A percentile compares a stretch with the other conserved stretches of the same genome.
phyloP scores from a whole-genome alignment of 2,113 vertebrate genomes.

The Misgurnus mizolepis region DNA sequence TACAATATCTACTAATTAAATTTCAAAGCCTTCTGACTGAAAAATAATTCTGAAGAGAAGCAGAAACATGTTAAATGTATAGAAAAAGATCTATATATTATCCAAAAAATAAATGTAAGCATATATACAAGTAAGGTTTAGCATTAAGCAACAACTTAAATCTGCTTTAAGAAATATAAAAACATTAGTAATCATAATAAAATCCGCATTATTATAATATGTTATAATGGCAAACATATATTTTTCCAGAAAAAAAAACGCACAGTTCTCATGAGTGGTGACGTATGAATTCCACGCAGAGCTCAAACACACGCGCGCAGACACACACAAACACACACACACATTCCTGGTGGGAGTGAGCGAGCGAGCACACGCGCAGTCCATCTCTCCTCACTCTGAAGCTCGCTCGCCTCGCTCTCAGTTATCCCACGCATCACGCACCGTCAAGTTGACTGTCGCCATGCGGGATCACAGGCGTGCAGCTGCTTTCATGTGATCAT shows the following conservation, averaged over 20 bases:
- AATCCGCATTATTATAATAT: not conserved
- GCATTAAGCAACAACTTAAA: not conserved
- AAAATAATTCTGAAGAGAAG: no score
- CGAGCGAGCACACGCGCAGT: constrained; percentile 65
- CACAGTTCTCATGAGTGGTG: constrained; percentile 35
- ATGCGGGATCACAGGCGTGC: constrained; percentile 14
- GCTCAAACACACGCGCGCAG: constrained; percentile 33
- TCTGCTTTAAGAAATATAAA: not conserved
- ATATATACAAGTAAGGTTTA: not conserved
- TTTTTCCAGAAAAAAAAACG: not conserved
- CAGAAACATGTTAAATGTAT: no score
- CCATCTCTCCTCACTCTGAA: constrained; percentile 48
- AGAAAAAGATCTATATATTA: no score
- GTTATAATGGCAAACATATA: not conserved
- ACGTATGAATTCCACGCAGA: constrained; percentile 55
- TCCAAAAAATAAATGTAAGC: not conserved
- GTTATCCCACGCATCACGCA: constrained; percentile 12
- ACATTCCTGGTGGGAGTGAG: constrained; percentile 64
- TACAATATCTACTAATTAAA: no score
- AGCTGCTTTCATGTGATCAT: constrained; percentile 51
- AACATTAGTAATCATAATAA: not conserved
- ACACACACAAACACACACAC: constrained; percentile 35
- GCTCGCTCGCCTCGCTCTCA: constrained; percentile 24
- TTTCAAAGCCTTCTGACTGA: no score
- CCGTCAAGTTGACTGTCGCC: constrained; percentile 25